phyloP scores from a whole-genome alignment of 2,888 invertebrate species.

The Heteromurus nitidus region DNA sequence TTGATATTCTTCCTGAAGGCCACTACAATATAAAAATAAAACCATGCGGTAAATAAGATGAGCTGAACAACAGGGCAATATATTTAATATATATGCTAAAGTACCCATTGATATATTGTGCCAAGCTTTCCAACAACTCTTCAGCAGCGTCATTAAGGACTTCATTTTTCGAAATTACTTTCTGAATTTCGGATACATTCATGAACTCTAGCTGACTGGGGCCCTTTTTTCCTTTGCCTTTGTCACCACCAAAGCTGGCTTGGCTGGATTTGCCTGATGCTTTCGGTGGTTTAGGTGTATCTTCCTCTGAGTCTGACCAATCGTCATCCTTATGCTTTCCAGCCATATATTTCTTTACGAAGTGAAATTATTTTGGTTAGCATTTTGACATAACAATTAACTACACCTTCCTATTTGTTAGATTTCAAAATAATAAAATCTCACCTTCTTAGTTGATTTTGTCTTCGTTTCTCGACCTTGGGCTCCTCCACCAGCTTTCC shows the following conservation, averaged over 20 bases:
- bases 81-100: slow-evolving; percentile 50
- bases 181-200: slow-evolving; percentile 81
- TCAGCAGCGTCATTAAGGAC: slow-evolving; percentile 80
- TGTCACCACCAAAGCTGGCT: not conserved
- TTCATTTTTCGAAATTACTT: slow-evolving; percentile 78
- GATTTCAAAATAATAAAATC: not conserved
- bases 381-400: not conserved
- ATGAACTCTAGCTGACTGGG: slow-evolving; percentile 81
- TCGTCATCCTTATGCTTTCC: slow-evolving; percentile 78
- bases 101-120: slow-evolving; percentile 83
- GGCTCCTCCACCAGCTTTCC: slow-evolving; percentile 92
- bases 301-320: slow-evolving; percentile 83
- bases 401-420: not conserved
- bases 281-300: slow-evolving; percentile 67
- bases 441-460: slow-evolving; percentile 90
- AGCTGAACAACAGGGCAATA: too few species aligned
- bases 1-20: slow-evolving; percentile 81
- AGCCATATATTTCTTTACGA: slow-evolving; percentile 70
- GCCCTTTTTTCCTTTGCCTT: slow-evolving; percentile 40
- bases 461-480: slow-evolving; percentile 97
- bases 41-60: slow-evolving; percentile 36
- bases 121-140: slow-evolving; percentile 83
- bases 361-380: not conserved
- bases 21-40: slow-evolving; percentile 48
- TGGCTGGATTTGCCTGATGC: slow-evolving; percentile 26